These are phyloP conservation scores for Rhineura floridana DNA, from an alignment of 2,113 vertebrate genomes.

Conservation along the genomic window DNA sequence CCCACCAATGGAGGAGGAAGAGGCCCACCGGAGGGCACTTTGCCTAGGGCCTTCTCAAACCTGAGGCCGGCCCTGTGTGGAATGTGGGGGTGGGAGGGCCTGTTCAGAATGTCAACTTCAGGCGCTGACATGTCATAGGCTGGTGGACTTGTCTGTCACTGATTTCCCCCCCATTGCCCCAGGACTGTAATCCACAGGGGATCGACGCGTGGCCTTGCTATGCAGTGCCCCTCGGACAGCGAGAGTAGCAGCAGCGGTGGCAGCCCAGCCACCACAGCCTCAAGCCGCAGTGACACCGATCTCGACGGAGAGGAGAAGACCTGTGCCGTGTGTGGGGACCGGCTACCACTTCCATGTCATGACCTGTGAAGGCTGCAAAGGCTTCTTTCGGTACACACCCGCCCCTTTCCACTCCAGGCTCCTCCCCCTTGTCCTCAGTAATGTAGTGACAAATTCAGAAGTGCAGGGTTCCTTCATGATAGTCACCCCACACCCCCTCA, in stretches of 20 bases:
- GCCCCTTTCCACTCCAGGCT: background rate
- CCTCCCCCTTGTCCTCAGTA: too few relatives aligned
- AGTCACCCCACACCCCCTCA: too few relatives aligned
- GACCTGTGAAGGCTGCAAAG: slow-evolving; percentile 73
- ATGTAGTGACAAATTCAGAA: too few relatives aligned
- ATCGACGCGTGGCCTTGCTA: background rate
- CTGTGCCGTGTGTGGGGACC: slow-evolving; percentile 72
- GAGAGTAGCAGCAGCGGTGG: slow-evolving; percentile 12
- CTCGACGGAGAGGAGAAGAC: slow-evolving; percentile 28
- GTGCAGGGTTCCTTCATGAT: too few relatives aligned
- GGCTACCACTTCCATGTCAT: slow-evolving; percentile 75
- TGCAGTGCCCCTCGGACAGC: background rate
- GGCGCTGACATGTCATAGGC: background rate
- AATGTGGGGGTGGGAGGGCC: background rate
- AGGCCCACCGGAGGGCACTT: background rate
- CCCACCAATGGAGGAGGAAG: too few relatives aligned
- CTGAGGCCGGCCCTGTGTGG: too few relatives aligned
- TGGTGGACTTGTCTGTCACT: background rate
- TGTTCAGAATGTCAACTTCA: background rate
- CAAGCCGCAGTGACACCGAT: background rate
- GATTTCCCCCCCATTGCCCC: background rate
- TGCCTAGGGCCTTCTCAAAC: background rate
- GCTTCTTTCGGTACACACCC: slow-evolving; percentile 70
- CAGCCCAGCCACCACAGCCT: background rate
- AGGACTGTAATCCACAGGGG: background rate